phyloP scores from a whole-genome alignment of 2,113 vertebrate species.

The Nibea coibor region DNA sequence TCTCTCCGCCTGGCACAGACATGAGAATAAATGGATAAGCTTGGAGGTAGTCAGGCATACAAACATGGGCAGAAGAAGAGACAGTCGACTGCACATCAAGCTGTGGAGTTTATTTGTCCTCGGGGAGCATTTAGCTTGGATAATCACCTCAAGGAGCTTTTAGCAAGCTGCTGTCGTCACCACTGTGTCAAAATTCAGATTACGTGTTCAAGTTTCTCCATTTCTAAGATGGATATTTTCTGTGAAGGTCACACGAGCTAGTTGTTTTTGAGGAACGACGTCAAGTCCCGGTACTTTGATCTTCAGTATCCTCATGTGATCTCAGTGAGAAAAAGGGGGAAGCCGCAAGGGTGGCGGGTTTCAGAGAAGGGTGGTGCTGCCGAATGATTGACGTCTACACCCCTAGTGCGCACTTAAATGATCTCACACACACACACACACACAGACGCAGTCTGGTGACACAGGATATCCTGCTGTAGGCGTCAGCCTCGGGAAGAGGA shows the following conservation, averaged over 20 bases:
- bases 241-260: not conserved
- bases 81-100: slow-evolving; percentile 15
- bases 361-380: slow-evolving; percentile 1
- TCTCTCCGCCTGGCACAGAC: slow-evolving; percentile 21
- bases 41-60: slow-evolving; percentile 24
- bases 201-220: slow-evolving; percentile 8
- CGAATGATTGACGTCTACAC: slow-evolving; percentile 14
- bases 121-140: slow-evolving; percentile 34
- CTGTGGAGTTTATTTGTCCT: slow-evolving; percentile 46
- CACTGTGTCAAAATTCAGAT: slow-evolving; percentile 14
- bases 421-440: slow-evolving; percentile 9
- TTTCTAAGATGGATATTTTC: not conserved
- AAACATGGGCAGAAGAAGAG: slow-evolving; percentile 22
- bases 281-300: not conserved
- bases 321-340: not conserved
- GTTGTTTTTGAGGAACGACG: slow-evolving; percentile 18
- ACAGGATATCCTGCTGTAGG: slow-evolving; percentile 70
- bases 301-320: slow-evolving; percentile 1
- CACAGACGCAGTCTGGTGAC: slow-evolving; percentile 43
- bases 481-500: slow-evolving; percentile 52
- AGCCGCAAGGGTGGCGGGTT: not conserved
- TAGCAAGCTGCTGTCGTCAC: slow-evolving; percentile 38
- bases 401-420: not conserved
- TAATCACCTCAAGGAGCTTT: slow-evolving; percentile 53
- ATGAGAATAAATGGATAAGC: slow-evolving; percentile 22